Evolutionary conservation across 2,888 invertebrate species (phyloP).

Genomic region (Apamea monoglypha): DNA sequence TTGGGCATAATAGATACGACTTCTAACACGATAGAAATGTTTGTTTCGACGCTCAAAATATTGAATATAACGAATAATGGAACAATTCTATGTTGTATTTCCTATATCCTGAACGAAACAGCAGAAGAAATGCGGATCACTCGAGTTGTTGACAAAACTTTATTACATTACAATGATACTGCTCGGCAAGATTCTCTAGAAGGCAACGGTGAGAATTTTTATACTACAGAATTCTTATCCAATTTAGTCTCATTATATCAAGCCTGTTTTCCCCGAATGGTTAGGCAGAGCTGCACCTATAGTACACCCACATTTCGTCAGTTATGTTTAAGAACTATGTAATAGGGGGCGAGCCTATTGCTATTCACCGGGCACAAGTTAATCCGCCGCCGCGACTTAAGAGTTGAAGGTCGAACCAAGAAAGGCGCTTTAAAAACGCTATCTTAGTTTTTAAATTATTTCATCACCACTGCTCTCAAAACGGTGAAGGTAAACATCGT

Average conservation of each 20-base stretch:
- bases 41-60: fast-evolving
- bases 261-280: neutral
- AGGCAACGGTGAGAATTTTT: neutral
- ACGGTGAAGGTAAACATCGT: too few species aligned
- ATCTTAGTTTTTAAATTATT: too few species aligned
- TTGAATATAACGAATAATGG: neutral
- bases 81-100: slow-evolving; percentile 37
- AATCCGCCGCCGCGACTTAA: too few species aligned
- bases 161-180: slow-evolving; percentile 9
- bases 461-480: too few species aligned
- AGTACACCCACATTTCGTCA: neutral
- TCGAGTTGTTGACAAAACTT: slow-evolving; percentile 35
- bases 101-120: neutral
- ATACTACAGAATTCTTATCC: neutral
- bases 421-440: too few species aligned
- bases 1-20: slow-evolving; percentile 19
- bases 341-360: neutral
- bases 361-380: neutral
- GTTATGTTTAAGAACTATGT: neutral
- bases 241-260: neutral
- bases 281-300: neutral
- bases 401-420: too few species aligned
- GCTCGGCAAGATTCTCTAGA: fast-evolving
- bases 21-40: slow-evolving; percentile 6
- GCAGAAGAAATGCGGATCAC: neutral